A percentile compares a stretch with the other conserved stretches of the same genome.
Evolutionary conservation across 2,797 vertebrate species (phyloP).

Genomic region (Vultur gryphus): DNA sequence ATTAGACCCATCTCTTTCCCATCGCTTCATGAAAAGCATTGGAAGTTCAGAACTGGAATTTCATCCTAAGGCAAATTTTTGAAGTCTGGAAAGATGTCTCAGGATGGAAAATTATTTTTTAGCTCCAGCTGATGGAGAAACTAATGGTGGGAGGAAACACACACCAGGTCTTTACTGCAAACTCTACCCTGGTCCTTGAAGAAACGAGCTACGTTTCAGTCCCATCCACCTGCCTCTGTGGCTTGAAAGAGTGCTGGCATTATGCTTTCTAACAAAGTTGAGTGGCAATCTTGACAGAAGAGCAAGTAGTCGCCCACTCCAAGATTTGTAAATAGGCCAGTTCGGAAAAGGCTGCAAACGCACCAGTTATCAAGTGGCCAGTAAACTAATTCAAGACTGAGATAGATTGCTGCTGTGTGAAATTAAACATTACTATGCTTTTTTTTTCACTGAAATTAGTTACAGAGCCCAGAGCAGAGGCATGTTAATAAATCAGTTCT

Average conservation of each 20-base stretch:
- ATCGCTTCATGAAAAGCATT: background rate
- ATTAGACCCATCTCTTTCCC: background rate
- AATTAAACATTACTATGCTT: background rate
- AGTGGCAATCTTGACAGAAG: background rate
- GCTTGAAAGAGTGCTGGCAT: background rate
- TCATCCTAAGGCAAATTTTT: background rate
- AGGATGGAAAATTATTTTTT: background rate
- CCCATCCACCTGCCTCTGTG: background rate
- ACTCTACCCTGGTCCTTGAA: background rate
- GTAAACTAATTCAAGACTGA: background rate
- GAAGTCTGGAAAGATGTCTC: background rate
- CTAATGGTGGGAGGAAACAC: background rate
- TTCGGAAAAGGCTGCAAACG: background rate
- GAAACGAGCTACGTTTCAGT: background rate
- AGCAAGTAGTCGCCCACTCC: background rate
- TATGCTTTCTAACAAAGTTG: background rate
- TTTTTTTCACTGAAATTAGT: background rate
- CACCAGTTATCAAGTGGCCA: background rate
- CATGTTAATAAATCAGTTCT: background rate
- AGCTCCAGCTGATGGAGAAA: background rate
- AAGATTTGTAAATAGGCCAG: background rate
- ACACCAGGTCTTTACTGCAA: background rate
- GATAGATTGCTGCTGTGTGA: background rate
- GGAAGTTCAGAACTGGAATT: background rate
- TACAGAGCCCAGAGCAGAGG: background rate